Conservation (phyloP, 2,888 invertebrate genomes). For the Drosophila buzzatii region DNA sequence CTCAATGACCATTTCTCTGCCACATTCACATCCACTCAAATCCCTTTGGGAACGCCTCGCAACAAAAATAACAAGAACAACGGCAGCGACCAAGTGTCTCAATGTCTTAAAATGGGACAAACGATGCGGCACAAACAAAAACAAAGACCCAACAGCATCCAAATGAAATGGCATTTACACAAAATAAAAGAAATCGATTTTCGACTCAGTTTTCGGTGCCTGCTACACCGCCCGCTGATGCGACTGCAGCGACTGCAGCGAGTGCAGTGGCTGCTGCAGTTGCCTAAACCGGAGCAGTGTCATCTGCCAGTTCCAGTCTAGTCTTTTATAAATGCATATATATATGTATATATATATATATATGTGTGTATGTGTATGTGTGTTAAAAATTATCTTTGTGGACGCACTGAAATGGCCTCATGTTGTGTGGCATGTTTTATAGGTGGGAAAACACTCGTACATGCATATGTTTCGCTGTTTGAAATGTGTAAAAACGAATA, state of each 20-base stretch:
- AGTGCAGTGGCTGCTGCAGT: conserved; percentile 42
- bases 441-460: conserved; percentile 58
- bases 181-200: conserved; percentile 77
- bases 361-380: conserved; percentile 34
- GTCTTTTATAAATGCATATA: conserved; percentile 29
- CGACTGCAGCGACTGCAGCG: conserved; percentile 13
- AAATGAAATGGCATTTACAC: conserved; percentile 74
- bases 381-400: conserved; percentile 57
- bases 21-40: conserved; percentile 53
- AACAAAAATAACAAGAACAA: conserved; percentile 51
- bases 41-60: conserved; percentile 70
- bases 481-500: conserved; percentile 10
- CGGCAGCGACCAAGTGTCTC: conserved; percentile 58
- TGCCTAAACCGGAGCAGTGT: conserved; percentile 71
- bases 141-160: conserved; percentile 62
- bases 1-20: conserved; percentile 54
- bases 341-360: conserved; percentile 12
- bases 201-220: conserved; percentile 45
- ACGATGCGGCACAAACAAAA: conserved; percentile 71
- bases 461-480: conserved; percentile 33
- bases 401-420: conserved; percentile 48
- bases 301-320: conserved; percentile 58
- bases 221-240: conserved; percentile 57
- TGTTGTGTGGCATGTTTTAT: conserved; percentile 63
- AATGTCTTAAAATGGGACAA: conserved; percentile 78